Conservation (phyloP, 2,888 invertebrate genomes). For the Orchesella flavescens region DNA sequence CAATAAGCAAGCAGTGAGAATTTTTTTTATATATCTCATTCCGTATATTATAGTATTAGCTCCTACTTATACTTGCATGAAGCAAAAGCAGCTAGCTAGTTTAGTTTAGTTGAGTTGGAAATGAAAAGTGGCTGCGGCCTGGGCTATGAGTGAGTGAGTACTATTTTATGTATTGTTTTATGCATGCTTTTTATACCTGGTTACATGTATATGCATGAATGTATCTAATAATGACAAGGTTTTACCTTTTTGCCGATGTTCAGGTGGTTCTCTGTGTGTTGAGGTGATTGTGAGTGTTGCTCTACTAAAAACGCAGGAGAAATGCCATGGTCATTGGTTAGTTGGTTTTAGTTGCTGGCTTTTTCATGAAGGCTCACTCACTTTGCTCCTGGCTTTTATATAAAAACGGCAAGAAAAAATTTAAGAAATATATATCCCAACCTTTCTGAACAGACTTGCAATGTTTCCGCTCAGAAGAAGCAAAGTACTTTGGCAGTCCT, state of each 20-base stretch:
- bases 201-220: constrained; percentile 45
- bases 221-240: constrained; percentile 24
- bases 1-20: constrained; percentile 1
- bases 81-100: background rate
- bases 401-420: background rate
- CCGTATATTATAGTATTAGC: constrained; percentile 1
- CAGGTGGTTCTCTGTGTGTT: background rate
- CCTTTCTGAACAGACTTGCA: too few relatives aligned
- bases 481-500: too few relatives aligned
- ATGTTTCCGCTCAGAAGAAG: too few relatives aligned
- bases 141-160: background rate
- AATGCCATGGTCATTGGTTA: constrained; percentile 62
- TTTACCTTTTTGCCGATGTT: background rate
- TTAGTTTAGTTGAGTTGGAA: background rate
- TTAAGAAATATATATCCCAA: too few relatives aligned
- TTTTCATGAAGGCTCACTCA: constrained; percentile 51
- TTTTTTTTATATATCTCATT: background rate
- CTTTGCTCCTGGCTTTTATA: constrained; percentile 27
- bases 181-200: background rate
- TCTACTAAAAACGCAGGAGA: constrained; percentile 35
- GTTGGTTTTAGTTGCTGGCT: constrained; percentile 62
- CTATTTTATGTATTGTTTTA: background rate
- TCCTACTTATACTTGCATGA: background rate
- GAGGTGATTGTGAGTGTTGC: background rate
- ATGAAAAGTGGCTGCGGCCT: background rate